Percentiles rank a stretch among this genome's conserved stretches.
Conservation (phyloP, 2,113 vertebrate genomes). For the Lamprologus lemairii region DNA sequence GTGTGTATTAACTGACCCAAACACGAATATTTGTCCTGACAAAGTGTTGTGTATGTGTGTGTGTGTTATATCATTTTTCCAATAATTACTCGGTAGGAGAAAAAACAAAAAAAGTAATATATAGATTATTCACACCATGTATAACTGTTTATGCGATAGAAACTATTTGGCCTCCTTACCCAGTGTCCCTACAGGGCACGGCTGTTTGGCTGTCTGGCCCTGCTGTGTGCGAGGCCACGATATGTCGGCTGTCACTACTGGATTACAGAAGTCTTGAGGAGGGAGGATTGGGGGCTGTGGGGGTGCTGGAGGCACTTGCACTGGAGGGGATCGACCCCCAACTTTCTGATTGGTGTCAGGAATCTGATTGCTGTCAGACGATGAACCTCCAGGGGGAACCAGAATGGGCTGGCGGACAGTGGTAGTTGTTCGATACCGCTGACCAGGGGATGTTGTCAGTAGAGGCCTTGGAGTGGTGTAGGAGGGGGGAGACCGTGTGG, state of each 20-base stretch:
- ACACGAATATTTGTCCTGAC: neutral
- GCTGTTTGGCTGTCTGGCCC: conserved; percentile 89
- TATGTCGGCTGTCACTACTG: conserved; percentile 82
- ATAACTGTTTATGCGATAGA: neutral
- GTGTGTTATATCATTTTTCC: neutral
- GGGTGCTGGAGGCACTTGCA: conserved; percentile 52
- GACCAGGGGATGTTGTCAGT: conserved; percentile 69
- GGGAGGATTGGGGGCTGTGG: conserved; percentile 74
- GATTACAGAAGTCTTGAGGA: conserved; percentile 82
- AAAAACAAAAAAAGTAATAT: neutral
- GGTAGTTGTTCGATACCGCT: conserved; percentile 80
- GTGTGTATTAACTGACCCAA: neutral
- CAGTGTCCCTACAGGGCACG: conserved; percentile 87
- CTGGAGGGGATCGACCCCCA: conserved; percentile 23
- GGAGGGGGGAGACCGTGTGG: conserved; percentile 67
- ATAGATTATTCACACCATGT: neutral
- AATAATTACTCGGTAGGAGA: neutral
- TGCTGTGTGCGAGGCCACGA: conserved; percentile 91
- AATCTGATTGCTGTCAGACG: conserved; percentile 61
- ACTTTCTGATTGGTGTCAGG: conserved; percentile 65
- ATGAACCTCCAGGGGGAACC: conserved; percentile 26
- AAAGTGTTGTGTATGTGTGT: neutral
- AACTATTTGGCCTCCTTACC: conserved; percentile 67
- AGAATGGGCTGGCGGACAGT: conserved; percentile 54
- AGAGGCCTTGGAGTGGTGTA: conserved; percentile 71